Evolutionary conservation across 2,113 vertebrate species (phyloP), one percentile per base, ranked within the genome.

Genomic region (Platichthys flesus): DNA sequence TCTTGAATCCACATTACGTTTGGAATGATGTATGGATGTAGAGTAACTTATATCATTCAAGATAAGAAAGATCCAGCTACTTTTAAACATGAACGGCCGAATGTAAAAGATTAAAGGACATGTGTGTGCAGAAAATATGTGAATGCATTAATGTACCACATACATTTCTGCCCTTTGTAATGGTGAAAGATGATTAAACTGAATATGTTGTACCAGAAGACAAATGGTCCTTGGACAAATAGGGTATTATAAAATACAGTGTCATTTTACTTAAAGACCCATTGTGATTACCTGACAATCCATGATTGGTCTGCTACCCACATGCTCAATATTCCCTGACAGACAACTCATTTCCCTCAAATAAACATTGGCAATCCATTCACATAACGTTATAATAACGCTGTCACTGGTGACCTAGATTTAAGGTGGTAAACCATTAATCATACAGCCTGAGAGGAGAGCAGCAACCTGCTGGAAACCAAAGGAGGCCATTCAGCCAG

Each of bases 391-490:
- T 83, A 71, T 85, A 87, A 86, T 88, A 90, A 89, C 71, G 57
- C 82, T 91, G 91, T 92, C 88, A 86, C 62, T 81, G 90, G 85
- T 89, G 82, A 89, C 80, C 45, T 92, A 91, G 85, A 88, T 94
- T 89, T 90, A 42, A 60, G 83, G 67, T 65, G 85, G 92, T 88
- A 93, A 84, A 77, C 90, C 81, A 86, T 95, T 94, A 90, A 91
- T 95, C 93, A 89, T 89, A 89, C 79, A 62, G 89, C 76, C 52
- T 70, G 18, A 84, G 42, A 88, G 76, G 69, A 82, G 71, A 71
- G 66, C 74, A 42, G 85, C 82, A 86, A 89, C 86, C 83, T 73
- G 67, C 80, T 87, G 89, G 83, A 94, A 88, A 94, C 92, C 91
- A 93, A 92, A 92, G 91, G 74, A 71, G 73, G 31, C 74, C 83